phyloP scores from a whole-genome alignment of 2,888 invertebrate species.

The Oligia strigilis region DNA sequence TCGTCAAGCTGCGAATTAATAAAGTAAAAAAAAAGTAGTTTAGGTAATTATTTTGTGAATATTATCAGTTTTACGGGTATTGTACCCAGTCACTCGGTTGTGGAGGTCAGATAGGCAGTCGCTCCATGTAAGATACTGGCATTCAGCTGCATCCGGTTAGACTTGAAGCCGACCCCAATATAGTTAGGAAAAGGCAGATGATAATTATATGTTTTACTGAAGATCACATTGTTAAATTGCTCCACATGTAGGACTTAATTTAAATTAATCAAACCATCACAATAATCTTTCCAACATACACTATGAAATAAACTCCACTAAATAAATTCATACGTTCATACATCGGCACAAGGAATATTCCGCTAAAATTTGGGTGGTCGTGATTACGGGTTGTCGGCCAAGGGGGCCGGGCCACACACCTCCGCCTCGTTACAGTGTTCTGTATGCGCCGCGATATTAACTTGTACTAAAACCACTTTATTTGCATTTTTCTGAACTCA shows the following conservation, averaged over 20 bases:
- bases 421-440: conserved; percentile 71
- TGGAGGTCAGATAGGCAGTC: not conserved
- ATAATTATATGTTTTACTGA: not conserved
- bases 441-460: conserved; percentile 70
- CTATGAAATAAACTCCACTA: not conserved
- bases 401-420: conserved; percentile 72
- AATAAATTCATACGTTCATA: conserved; percentile 24
- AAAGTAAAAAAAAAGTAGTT: not conserved
- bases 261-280: not conserved
- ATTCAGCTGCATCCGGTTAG: not conserved
- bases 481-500: conserved; percentile 71
- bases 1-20: not conserved
- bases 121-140: not conserved
- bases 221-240: not conserved
- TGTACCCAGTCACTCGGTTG: too few relatives aligned
- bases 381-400: conserved; percentile 63
- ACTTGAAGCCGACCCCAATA: not conserved
- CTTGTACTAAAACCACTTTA: conserved; percentile 70
- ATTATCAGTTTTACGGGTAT: too few relatives aligned
- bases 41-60: not conserved
- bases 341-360: conserved; percentile 39
- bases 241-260: not conserved
- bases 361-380: conserved; percentile 73
- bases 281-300: not conserved
- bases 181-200: not conserved